Evolutionary conservation across 1,140 invertebrate species (phyloP).

Genomic region (Ceratosolen fusciceps): DNA sequence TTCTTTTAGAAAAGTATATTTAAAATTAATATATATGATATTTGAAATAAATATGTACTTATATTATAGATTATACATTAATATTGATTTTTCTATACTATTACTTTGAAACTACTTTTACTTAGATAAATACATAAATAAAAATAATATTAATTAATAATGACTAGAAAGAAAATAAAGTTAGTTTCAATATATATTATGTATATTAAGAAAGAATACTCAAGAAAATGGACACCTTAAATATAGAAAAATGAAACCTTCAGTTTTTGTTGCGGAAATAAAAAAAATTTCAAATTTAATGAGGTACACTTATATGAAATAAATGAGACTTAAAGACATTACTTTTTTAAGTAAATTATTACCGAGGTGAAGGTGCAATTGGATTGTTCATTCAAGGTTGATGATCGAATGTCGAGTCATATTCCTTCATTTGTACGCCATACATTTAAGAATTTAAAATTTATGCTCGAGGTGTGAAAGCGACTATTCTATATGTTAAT

Average conservation of each 20-base stretch:
- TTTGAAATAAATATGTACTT: too few relatives aligned
- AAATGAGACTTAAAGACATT: constrained; percentile 21
- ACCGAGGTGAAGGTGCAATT: constrained; percentile 31
- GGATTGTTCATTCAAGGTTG: constrained; percentile 49
- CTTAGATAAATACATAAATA: too few relatives aligned
- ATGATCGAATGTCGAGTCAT: constrained; percentile 41
- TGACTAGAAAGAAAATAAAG: too few relatives aligned
- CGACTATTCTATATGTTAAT: constrained; percentile 35
- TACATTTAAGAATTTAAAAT: constrained; percentile 42
- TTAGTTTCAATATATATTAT: too few relatives aligned
- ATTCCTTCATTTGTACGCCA: constrained; percentile 27
- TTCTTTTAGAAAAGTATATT: too few relatives aligned
- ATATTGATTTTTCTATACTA: too few relatives aligned
- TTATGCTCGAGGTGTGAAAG: constrained; percentile 42
- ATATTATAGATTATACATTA: too few relatives aligned
- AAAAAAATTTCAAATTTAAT: constrained; percentile 9
- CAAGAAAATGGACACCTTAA: neutral
- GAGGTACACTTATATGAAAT: constrained; percentile 27
- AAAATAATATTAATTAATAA: too few relatives aligned
- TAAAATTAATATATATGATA: too few relatives aligned
- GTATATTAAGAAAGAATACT: neutral
- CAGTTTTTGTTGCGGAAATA: neutral
- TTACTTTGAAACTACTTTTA: too few relatives aligned
- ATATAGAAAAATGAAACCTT: constrained; percentile 9
- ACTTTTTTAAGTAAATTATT: constrained; percentile 35